A percentile compares a stretch with the other conserved stretches of the same genome.
These are phyloP conservation scores for Cheilosia urbana DNA, from an alignment of 2,888 invertebrate genomes.

Conservation along the genomic window DNA sequence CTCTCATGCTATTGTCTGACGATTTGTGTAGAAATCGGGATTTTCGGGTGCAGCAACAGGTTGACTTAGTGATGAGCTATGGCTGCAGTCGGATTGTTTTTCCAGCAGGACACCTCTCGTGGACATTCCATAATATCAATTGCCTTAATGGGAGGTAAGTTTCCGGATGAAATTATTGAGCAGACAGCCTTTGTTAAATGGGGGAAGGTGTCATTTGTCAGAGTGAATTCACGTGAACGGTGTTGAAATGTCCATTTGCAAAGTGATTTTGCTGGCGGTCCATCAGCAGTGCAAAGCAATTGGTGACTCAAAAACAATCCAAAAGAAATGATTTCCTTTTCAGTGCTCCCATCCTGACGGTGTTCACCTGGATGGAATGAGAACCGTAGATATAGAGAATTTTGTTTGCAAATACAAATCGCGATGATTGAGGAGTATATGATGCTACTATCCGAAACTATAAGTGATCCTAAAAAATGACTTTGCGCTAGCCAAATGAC, in stretches of 20 bases:
- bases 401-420: too few relatives aligned
- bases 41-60: conserved; percentile 67
- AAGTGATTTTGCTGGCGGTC: background rate
- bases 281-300: background rate
- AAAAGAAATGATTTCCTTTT: background rate
- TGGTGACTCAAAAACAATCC: background rate
- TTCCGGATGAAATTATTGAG: conserved; percentile 56
- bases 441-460: too few relatives aligned
- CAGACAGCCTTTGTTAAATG: conserved; percentile 50
- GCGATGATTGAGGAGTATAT: too few relatives aligned
- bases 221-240: conserved; percentile 2
- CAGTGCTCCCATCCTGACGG: too few relatives aligned
- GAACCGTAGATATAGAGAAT: too few relatives aligned
- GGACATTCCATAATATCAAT: conserved; percentile 65
- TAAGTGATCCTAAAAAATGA: too few relatives aligned
- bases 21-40: conserved; percentile 69
- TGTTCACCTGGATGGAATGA: too few relatives aligned
- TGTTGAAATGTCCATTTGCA: conserved; percentile 26
- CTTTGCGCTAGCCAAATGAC: too few relatives aligned
- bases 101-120: conserved; percentile 15
- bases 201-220: conserved; percentile 28
- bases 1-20: conserved; percentile 65
- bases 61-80: conserved; percentile 70
- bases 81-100: conserved; percentile 40
- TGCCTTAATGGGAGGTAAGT: conserved; percentile 56